phyloP scores from a whole-genome alignment of 2,113 vertebrate genomes.

The Marmota monax region DNA sequence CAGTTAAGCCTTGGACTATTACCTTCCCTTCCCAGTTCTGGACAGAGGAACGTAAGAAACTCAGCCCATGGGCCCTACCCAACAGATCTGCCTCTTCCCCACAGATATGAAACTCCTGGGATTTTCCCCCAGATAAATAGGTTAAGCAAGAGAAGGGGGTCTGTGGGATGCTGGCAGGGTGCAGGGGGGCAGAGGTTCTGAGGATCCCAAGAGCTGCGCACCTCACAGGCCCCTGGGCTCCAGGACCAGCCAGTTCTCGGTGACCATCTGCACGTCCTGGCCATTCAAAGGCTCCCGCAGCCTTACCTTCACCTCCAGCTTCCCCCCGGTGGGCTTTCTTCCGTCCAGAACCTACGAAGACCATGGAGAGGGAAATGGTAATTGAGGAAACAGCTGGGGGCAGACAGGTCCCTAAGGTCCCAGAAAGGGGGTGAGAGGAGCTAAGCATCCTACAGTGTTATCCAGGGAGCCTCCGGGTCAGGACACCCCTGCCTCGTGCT shows the following conservation, averaged over 20 bases:
- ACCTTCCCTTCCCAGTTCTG: not conserved
- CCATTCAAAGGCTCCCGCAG: constrained; percentile 96
- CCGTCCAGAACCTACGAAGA: constrained; percentile 94
- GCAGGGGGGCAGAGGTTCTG: not conserved
- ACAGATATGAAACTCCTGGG: not conserved
- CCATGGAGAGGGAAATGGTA: not conserved
- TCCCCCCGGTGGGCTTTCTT: constrained; percentile 95
- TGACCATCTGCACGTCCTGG: constrained; percentile 93
- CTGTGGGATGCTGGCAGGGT: not conserved
- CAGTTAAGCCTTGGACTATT: not conserved
- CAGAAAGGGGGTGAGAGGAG: not conserved
- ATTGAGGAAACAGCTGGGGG: not conserved
- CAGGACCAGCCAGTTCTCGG: constrained; percentile 96
- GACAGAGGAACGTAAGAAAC: not conserved
- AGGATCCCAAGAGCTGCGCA: constrained; percentile 16
- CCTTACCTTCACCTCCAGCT: constrained; percentile 94
- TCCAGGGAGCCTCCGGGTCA: not conserved
- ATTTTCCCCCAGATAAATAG: not conserved
- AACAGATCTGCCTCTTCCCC: not conserved
- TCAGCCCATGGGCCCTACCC: not conserved
- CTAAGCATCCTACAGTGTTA: not conserved
- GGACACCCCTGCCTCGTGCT: not conserved
- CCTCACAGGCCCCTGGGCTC: constrained; percentile 85
- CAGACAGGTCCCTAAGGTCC: not conserved
- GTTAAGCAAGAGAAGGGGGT: not conserved